Base-by-base conservation (phyloP, 2,888 invertebrate species). In the Leptinotarsa juncta region DNA sequence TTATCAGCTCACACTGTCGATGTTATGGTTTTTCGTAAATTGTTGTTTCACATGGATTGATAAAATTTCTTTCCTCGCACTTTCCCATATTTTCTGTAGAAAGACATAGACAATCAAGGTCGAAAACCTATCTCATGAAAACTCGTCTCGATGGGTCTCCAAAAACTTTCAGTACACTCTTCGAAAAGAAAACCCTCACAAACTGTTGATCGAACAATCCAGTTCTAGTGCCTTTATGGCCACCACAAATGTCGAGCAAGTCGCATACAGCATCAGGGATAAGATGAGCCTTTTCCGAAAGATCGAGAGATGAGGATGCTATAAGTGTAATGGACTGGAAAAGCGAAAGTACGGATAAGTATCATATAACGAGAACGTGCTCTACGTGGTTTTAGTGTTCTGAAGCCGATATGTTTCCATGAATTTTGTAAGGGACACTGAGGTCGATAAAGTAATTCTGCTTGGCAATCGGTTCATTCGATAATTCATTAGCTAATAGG, bases 331-430 rank as follows among this genome's bases (percentile, higher is more conserved):
- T 69, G 48, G 57, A 48, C 57, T 57, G 48, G 57, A 69, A 62
- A 69, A 69, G 57, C 69, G 57, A 57, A 57, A 69, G 60, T 69
- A 49, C 69, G 60, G 42, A 57, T 32, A 10, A 69, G 69, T 69
- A 69, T 57, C 69, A 69, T 69, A 69, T 69, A 69, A 69, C 57
- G 32, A 49, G 23, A 49, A 69, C 69, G 69, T 69, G 60, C 32
- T 69, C 57, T 48, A n/a, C 69, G 18, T 62, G 26, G 62, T 42
- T 32, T 62, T 5, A 5, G 42, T 32, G n/a, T 16, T 62, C 18
- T 32, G 62, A 32, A 1, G 26, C 32, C n/a, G 14, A 42, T 62
- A n/a, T 62, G 4, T 62, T 42, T 32, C 42, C 62, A 62, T 62
- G 42, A 26, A 62, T 62, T 32, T 32, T 62, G 26, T n/a, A 62